Evolutionary conservation across 23 tunicate species (phyloP).

Genomic region (Aplidium turbinatum): DNA sequence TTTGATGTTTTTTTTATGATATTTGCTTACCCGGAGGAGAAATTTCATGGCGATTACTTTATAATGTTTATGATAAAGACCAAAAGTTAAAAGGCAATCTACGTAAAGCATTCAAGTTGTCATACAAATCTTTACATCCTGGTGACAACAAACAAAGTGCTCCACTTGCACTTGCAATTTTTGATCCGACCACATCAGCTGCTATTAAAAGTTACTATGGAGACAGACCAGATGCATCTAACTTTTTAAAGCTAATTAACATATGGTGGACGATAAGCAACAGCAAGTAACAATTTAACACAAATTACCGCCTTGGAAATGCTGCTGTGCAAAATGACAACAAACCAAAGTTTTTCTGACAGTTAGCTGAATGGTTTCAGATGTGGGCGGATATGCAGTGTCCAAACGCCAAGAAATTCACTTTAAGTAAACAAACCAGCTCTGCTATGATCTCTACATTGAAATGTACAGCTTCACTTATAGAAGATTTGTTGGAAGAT

Average conservation of each 20-base stretch:
- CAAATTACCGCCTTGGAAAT: constrained; percentile 4
- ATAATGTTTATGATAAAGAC: constrained; percentile 17
- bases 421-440: constrained; percentile 3
- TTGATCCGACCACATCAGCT: constrained; percentile 13
- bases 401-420: background rate
- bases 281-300: constrained; percentile 9
- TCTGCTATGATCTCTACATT: background rate
- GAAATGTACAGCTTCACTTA: constrained; percentile 7
- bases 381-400: background rate
- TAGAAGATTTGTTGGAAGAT: constrained; percentile 1
- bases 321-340: constrained; percentile 1
- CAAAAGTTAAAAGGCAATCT: constrained; percentile 8
- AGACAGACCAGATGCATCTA: background rate
- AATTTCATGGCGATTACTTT: constrained; percentile 1
- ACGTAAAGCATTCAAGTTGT: constrained; percentile 2
- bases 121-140: constrained; percentile 8
- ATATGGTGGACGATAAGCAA: constrained; percentile 6
- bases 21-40: constrained; percentile 1
- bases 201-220: constrained; percentile 16
- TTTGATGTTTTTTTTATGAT: constrained; percentile 1
- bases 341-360: background rate
- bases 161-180: constrained; percentile 4
- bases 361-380: background rate
- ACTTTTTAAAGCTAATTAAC: background rate
- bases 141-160: constrained; percentile 12